phyloP scores from a whole-genome alignment of 1,140 invertebrate species.

The Brachionus rubens region DNA sequence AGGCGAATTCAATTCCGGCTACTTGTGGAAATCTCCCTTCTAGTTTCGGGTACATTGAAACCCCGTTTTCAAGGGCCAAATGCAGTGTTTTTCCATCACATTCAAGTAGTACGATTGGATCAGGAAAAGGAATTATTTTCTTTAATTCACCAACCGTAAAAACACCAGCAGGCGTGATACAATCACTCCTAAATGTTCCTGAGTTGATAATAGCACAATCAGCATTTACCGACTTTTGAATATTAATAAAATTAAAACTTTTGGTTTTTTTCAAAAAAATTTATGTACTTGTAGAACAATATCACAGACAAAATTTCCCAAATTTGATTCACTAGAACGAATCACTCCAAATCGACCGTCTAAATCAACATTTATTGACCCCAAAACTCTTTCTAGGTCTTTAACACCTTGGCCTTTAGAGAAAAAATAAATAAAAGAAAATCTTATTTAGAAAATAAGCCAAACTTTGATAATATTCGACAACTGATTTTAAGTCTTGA shows the following conservation, averaged over 20 bases:
- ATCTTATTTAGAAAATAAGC: no score
- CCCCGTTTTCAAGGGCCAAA: slow-evolving; percentile 73
- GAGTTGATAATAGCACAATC: slow-evolving; percentile 81
- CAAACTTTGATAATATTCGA: not conserved
- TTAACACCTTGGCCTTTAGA: slow-evolving; percentile 66
- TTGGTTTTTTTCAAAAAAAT: no score
- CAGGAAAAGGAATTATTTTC: slow-evolving; percentile 76
- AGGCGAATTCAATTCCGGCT: slow-evolving; percentile 76
- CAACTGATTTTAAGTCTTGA: slow-evolving; percentile 25
- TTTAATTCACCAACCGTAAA: slow-evolving; percentile 79
- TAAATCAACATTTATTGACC: slow-evolving; percentile 74
- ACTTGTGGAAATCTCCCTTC: slow-evolving; percentile 76
- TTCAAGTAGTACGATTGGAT: slow-evolving; percentile 72
- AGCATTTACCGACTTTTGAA: slow-evolving; percentile 75
- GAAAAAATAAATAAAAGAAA: no score
- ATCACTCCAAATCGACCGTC: slow-evolving; percentile 77
- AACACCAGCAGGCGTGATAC: slow-evolving; percentile 70
- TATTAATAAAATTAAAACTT: slow-evolving; percentile 82
- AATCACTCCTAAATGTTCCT: slow-evolving; percentile 77
- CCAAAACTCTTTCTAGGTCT: slow-evolving; percentile 75
- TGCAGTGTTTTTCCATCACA: slow-evolving; percentile 33
- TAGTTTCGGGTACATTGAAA: slow-evolving; percentile 72
- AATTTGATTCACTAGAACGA: slow-evolving; percentile 77
- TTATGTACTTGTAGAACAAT: slow-evolving; percentile 24
- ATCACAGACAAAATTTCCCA: slow-evolving; percentile 59